phyloP scores from a whole-genome alignment of 2,797 vertebrate species.

The Miichthys miiuy region DNA sequence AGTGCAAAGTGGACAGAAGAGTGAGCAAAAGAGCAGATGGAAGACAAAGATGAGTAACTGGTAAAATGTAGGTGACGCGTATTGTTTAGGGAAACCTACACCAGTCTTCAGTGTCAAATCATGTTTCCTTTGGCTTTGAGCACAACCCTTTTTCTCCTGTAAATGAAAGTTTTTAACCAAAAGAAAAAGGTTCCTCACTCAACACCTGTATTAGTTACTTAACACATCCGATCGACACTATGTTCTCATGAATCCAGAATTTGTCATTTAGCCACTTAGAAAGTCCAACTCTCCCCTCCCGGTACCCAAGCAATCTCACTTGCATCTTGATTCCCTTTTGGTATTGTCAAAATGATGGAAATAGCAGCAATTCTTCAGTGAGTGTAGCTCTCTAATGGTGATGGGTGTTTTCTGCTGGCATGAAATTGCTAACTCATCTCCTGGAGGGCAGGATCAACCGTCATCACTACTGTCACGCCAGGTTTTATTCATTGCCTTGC shows the following conservation, averaged over 20 bases:
- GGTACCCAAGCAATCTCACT: constrained; percentile 48
- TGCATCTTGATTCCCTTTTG: constrained; percentile 67
- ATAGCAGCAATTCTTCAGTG: constrained; percentile 70
- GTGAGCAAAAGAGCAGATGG: constrained; percentile 25
- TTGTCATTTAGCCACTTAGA: constrained; percentile 10
- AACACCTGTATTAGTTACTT: constrained; percentile 17
- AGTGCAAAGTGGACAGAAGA: constrained; percentile 35
- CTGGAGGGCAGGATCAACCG: constrained; percentile 71
- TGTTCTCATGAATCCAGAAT: constrained; percentile 12
- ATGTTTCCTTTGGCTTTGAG: not conserved
- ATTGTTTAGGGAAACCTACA: constrained; percentile 9
- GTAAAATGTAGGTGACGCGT: not conserved
- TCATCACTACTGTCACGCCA: constrained; percentile 76
- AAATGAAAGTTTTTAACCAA: constrained; percentile 28
- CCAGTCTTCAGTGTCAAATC: not conserved
- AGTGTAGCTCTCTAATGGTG: constrained; percentile 73
- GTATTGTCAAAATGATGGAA: constrained; percentile 77
- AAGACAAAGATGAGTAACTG: constrained; percentile 6
- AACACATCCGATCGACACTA: constrained; percentile 7
- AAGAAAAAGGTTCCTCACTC: not conserved
- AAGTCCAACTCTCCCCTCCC: constrained; percentile 39
- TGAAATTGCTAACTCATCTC: constrained; percentile 79
- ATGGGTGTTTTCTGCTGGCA: constrained; percentile 78
- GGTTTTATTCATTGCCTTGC: constrained; percentile 73
- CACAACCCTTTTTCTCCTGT: not conserved